Evolutionary conservation across 2,888 invertebrate species (phyloP), one percentile per base, ranked within the genome.

Genomic region (Himalopsyche anomala): DNA sequence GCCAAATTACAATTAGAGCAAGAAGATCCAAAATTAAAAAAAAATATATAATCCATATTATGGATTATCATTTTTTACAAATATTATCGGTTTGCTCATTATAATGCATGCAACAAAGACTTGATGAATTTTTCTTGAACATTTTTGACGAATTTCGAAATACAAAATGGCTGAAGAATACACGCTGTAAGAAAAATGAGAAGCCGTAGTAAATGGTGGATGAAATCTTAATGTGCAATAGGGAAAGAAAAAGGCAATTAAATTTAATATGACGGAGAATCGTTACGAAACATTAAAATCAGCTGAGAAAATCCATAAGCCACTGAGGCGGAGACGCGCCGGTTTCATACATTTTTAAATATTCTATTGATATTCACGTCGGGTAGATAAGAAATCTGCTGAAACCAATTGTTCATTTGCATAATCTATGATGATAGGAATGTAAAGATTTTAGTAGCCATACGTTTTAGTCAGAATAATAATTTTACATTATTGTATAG

Each of bases 401-500:
- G 82, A 79, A 85, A 82, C 69, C 86, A 84, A 84, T 86, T 82
- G 80, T 86, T 86, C 82, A 85, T 87, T 85, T 87, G 74, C 87
- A 87, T 87, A 85, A 87, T 85, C 83, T 85, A 74, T 82, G 84
- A 84, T 81, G 74, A 81, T 84, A 82, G 74, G 83, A 42, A 81
- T 74, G 82, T 86, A 81, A 82, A 81, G 81, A 85, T 87, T 85
- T 84, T 79, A 84, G 82, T 36, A 81, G 82, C 83, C 85, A 74
- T 38, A 51, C 45, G 83, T 83, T 87, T 85, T 87, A 87, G 85
- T 81, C 51, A 15, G 12, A 51, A 51, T 15, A 3, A 15, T 5
- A 15, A 11, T 2, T 5, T 15, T 51, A 51, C 15, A 28, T 28
- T 28, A 28, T 28, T 28, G 28, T 28, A 1, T 28, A 2, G 28